Percentiles rank a stretch among this genome's conserved stretches.
Evolutionary conservation across 2,797 vertebrate genomes (phyloP).

Genomic region (Labeo calbasu): DNA sequence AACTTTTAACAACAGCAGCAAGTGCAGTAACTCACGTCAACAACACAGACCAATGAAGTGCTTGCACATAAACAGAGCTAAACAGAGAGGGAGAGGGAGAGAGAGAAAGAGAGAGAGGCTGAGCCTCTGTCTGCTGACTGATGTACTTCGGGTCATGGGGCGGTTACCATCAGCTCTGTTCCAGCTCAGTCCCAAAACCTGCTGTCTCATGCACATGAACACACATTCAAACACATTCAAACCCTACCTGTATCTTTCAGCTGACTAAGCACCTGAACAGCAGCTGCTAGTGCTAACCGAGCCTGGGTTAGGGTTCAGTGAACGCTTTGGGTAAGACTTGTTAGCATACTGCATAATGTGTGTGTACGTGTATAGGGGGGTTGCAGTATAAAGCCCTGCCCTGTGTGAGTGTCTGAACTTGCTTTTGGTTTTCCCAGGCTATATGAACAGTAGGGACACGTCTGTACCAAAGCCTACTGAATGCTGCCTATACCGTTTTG

Average conservation of each 20-base stretch:
- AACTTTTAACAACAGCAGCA: constrained; percentile 38
- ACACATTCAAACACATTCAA: constrained; percentile 15
- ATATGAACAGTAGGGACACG: neutral
- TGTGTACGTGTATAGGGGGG: neutral
- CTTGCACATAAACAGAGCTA: constrained; percentile 38
- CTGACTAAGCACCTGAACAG: constrained; percentile 40
- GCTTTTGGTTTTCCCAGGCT: constrained; percentile 24
- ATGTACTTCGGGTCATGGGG: constrained; percentile 42
- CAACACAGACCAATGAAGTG: constrained; percentile 49
- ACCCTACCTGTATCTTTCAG: constrained; percentile 22
- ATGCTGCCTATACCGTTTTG: neutral
- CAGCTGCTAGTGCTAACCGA: constrained; percentile 35
- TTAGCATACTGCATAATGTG: constrained; percentile 25
- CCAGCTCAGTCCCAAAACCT: constrained; percentile 12
- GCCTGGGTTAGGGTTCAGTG: neutral
- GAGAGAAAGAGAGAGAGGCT: neutral
- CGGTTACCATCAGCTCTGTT: constrained; percentile 37
- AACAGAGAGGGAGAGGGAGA: constrained; percentile 13
- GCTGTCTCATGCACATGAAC: constrained; percentile 33
- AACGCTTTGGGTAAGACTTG: constrained; percentile 8
- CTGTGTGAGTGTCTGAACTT: constrained; percentile 49
- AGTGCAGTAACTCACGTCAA: constrained; percentile 49
- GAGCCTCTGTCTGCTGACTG: constrained; percentile 42
- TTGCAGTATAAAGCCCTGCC: constrained; percentile 36
- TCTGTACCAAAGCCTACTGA: neutral